Base-by-base conservation (phyloP, 2,888 invertebrate species). In the Xestia c-nigrum region DNA sequence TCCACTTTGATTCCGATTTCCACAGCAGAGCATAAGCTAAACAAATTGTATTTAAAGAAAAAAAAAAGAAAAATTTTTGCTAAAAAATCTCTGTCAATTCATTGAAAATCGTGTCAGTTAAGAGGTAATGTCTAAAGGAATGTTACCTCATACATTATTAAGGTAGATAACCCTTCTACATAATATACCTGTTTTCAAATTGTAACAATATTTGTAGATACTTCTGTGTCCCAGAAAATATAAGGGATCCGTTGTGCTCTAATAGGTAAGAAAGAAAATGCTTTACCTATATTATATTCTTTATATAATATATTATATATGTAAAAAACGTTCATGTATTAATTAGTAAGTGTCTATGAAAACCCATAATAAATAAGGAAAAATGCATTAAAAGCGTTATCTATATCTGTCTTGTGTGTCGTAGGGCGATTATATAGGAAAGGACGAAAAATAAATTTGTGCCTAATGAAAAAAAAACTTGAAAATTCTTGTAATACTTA, bases 201-300 rank as follows among this genome's bases (percentile, higher is more conserved):
- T 87, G 84, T 89, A 86, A 89, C 81, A 92, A 94, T 94, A 93
- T 93, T 93, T 94, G 93, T 95, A 95, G 94, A 92, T 93, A 94
- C 88, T 85, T 91, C 92, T 92, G 95, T 96, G 96, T 96, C 96
- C 96, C 96, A 92, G 88, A 91, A 79, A 89, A 91, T 90, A 90
- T 91, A 93, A 92, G 94, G 93, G 95, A 94, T 95, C 94, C 94
- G 94, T 94, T 96, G 95, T 96, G 96, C 95, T 95, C 93, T 94
- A 94, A 91, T 91, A 90, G 89, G 92, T 94, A 94, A 95, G 93
- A 93, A 94, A 95, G 91, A 95, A 96, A 96, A 96, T 96, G 96
- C 96, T 96, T 96, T 96, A 96, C 96, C 93, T 95, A 96, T 94
- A 95, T 94, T 96, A 95, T 96, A 96, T 96, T 96, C 96, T 96